Evolutionary conservation across 2,888 invertebrate species (phyloP), one percentile per base, ranked within the genome.

Genomic region (Agrenia bidenticulata): DNA sequence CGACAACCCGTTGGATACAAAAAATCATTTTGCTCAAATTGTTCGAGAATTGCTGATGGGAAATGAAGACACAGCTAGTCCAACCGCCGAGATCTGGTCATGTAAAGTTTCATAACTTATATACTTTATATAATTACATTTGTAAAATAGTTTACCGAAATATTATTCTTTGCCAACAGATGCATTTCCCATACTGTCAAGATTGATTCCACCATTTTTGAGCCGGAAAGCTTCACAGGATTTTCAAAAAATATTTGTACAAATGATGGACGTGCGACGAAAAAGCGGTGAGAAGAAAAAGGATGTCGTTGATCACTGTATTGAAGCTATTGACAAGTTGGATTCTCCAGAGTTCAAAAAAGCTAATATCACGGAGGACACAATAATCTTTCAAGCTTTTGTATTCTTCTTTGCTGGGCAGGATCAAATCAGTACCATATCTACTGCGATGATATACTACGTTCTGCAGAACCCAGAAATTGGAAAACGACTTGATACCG

Each of bases 361-460:
- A 2, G 53, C 50, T 2, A 53, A 64, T 11, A 66, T 76, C 2
- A 74, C 69, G 0, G 71, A 72, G 39, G 21, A 63, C 5, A 71
- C 73, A 0, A 26, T 74, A 1, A 2, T 66, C 2, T 58, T 50
- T 27, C 74, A 74, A 67, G 73, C 70, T 1, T 32, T 74, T 4
- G 68, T 70, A 0, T 66, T 67, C 42, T 76, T 74, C 39, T 65
- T 73, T 9, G 73, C 72, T 23, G 66, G 67, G 1, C 73, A 71
- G 54, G 74, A 74, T 15, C 71, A 72, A 51, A 70, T 73, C 2
- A 68, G 69, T 19, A 64, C 70, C 9, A 61, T 66, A 9, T 32
- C 68, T 5, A 37, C 70, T 4, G 54, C 57, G 2, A 56, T 72
- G 24, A 37, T 66, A 57, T 72, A 67, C 49, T 41, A 66, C n/a